Percentiles rank a stretch among this genome's conserved stretches.
phyloP scores from a whole-genome alignment of 2,113 vertebrate species.

The Neogobius melanostomus region DNA sequence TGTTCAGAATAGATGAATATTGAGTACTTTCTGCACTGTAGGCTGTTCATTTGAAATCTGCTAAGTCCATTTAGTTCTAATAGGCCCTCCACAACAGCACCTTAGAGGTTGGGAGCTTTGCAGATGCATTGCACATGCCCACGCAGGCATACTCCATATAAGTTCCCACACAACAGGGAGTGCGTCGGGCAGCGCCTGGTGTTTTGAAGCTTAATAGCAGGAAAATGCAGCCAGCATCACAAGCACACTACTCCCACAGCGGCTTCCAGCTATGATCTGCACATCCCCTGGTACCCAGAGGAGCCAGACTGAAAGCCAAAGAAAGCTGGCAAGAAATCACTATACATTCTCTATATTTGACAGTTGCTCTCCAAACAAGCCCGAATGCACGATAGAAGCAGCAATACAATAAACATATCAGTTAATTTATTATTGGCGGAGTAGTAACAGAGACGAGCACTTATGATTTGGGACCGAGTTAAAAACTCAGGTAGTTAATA shows the following conservation, averaged over 20 bases:
- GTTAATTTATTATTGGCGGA: constrained; percentile 36
- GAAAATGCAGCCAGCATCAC: constrained; percentile 38
- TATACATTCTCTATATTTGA: constrained; percentile 31
- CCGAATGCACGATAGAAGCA: constrained; percentile 1
- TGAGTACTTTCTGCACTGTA: too few relatives aligned
- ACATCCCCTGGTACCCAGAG: constrained; percentile 23
- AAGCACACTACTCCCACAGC: constrained; percentile 32
- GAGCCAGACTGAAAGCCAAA: constrained; percentile 34
- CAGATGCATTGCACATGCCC: constrained; percentile 25
- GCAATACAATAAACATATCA: background rate
- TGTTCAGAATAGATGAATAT: too few relatives aligned
- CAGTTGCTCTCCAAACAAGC: constrained; percentile 31
- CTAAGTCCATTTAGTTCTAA: constrained; percentile 64
- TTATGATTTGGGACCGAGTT: constrained; percentile 25
- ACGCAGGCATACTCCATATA: constrained; percentile 14
- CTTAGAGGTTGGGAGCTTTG: constrained; percentile 42
- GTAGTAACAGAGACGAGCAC: constrained; percentile 9
- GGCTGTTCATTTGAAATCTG: constrained; percentile 38
- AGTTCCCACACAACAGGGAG: constrained; percentile 8
- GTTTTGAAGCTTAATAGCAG: constrained; percentile 43
- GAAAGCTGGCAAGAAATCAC: constrained; percentile 27
- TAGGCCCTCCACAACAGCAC: constrained; percentile 39
- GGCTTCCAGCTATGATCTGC: constrained; percentile 28
- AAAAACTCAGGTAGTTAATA: constrained; percentile 31
- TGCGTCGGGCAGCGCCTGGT: constrained; percentile 29